A percentile compares a stretch with the other conserved stretches of the same genome.
phyloP scores from a whole-genome alignment of 2,888 invertebrate species.

The Galerucella nymphaeae region DNA sequence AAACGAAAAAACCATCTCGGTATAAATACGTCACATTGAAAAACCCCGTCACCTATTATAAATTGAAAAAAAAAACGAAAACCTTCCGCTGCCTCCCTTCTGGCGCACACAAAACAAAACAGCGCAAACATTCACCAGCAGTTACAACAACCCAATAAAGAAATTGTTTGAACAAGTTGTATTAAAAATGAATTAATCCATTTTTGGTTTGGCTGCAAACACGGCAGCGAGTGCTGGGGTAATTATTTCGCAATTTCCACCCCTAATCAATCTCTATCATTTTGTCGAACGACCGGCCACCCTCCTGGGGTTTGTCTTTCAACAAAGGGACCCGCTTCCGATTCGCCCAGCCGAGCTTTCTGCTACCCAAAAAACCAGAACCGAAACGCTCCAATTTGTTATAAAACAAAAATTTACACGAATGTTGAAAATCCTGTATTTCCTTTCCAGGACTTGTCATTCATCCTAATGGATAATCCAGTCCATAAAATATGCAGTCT shows the following conservation, averaged over 20 bases:
- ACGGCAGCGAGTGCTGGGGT: slow-evolving; percentile 58
- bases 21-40: slow-evolving; percentile 19
- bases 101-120: slow-evolving; percentile 28
- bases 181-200: slow-evolving; percentile 67
- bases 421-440: no score
- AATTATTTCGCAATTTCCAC: slow-evolving; percentile 66
- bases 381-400: not conserved
- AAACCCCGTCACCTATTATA: slow-evolving; percentile 20
- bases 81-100: slow-evolving; percentile 22
- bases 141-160: slow-evolving; percentile 50
- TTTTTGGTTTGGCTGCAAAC: slow-evolving; percentile 62
- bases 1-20: no score
- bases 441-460: no score
- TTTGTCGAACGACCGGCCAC: slow-evolving; percentile 60
- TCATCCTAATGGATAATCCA: no score
- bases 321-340: slow-evolving; percentile 48
- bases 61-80: slow-evolving; percentile 24
- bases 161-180: slow-evolving; percentile 63
- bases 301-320: slow-evolving; percentile 42
- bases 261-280: slow-evolving; percentile 66
- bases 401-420: not conserved
- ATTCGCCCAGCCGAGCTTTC: slow-evolving; percentile 12
- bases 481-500: no score
- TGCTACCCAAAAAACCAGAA: not conserved
- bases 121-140: slow-evolving; percentile 44